Base-by-base conservation (phyloP, 2,797 vertebrate species). In the Hyperoplus lanceolatus region DNA sequence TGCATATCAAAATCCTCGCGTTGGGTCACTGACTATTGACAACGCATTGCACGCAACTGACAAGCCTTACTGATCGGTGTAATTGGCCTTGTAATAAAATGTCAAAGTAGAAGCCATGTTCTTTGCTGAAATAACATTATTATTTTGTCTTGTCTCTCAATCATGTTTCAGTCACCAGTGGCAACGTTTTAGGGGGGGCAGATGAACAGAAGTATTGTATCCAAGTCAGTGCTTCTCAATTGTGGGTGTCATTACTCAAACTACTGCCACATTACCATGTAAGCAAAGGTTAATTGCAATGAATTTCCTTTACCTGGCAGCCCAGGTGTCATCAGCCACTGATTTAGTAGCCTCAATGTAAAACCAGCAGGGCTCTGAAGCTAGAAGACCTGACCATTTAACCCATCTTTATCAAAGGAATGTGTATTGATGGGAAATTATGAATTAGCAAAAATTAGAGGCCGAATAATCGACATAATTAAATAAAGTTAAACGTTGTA, bases 271-370 rank as follows among this genome's bases (percentile, higher is more conserved):
- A 68, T 80, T 65, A 66, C 63, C 14, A 4, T 48, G 53, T 38
- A 70, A 80, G 63, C 75, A 79, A 48, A 79, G 78, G 83, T 87
- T 85, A 84, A 85, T 73, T 78, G 75, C 54, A 73, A 82, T 80
- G 60, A 84, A 84, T 63, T 78, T 49, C 75, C 71, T 78, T 85
- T 70, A 86, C 78, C 81, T 82, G 68, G 73, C 73, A 69, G 85
- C 80, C 18, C 76, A 87, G 85, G 82, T 80, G 77, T 60, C 72
- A 85, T 81, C 58, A 68, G 64, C 8, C 38, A 41, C 51, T 48
- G 45, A 66, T 42, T 14, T 43, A 81, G 73, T 5, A 63, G 53
- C 29, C 13, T 8, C 55, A 64, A 56, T 67, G 55, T 29, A 79
- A 56, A 85, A 58, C 42, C 48, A 61, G 76, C 74, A 66, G 50